Base-by-base conservation (phyloP, 2,888 invertebrate species). In the Pachycephus smyrnensis region DNA sequence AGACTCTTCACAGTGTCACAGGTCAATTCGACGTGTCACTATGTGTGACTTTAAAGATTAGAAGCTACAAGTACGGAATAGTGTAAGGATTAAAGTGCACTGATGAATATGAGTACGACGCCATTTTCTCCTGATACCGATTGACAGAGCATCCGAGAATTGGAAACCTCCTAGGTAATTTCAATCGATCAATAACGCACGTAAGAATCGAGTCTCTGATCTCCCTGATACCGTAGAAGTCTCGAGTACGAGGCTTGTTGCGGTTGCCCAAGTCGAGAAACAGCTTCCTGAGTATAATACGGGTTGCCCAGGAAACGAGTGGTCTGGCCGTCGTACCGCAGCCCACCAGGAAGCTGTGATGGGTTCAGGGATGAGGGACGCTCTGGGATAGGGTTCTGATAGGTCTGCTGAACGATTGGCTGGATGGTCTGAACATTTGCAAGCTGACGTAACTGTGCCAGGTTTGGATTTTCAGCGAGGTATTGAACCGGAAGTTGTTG, bases 301-400 rank as follows among this genome's bases (percentile, higher is more conserved):
- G 81, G 73, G 83, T 71, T 89, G 89, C 78, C 88, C 88, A 77
- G 89, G 89, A 69, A 86, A 88, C 68, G 86, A 88, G 75, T 88
- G 87, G 77, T 89, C 87, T 35, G 87, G 85, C 15, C 87, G 23
- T 55, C 55, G 15, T 55, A 55, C 55, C 55, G 23, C 55, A 55
- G 55, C 55, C 80, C 55, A 55, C 55, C 55, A 55, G 85, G 32
- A 83, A 83, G 76, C 35, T 77, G 76, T n/a, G 73, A 75, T 69
- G 80, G 84, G 76, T 71, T 82, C 80, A 40, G 80, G 80, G 75
- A 77, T 78, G 75, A 75, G 82, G 80, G 71, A 78, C 68, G 75
- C 69, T 76, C n/a, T 75, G 76, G 32, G 40, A 76, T 31, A 76
- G 76, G 30, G 80, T 82, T 76, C 81, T 76, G 77, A 79, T 68